phyloP scores from a whole-genome alignment of 2,888 invertebrate species.

The Lycia hirtaria region DNA sequence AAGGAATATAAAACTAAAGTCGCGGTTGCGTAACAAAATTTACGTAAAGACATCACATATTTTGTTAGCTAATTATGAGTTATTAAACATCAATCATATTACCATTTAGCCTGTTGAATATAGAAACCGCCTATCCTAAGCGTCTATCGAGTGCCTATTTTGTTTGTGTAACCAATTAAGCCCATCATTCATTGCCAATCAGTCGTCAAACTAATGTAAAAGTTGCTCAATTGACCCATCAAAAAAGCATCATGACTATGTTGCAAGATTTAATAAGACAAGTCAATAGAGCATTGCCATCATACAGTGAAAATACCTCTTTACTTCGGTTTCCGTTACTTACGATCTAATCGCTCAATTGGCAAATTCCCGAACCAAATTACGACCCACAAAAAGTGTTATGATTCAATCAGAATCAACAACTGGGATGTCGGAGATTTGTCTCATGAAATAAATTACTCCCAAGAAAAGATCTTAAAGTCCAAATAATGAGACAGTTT shows the following conservation, averaged over 20 bases:
- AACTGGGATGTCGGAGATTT: constrained; percentile 39
- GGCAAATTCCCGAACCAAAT: constrained; percentile 43
- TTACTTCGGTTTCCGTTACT: constrained; percentile 50
- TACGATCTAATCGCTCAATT: constrained; percentile 47
- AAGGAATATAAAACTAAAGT: not conserved
- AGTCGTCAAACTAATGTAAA: constrained; percentile 34
- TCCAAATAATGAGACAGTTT: constrained; percentile 8
- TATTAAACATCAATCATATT: not conserved
- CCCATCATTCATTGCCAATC: constrained; percentile 23
- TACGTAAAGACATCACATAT: not conserved
- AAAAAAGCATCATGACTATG: constrained; percentile 14
- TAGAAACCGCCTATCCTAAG: not conserved
- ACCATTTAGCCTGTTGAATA: not conserved
- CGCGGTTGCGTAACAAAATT: not conserved
- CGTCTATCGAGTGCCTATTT: not conserved
- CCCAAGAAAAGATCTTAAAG: constrained; percentile 6
- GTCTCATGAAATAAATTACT: constrained; percentile 28
- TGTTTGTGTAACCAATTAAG: constrained; percentile 13
- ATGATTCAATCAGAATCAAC: constrained; percentile 39
- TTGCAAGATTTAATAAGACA: constrained; percentile 15
- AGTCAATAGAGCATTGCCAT: constrained; percentile 11
- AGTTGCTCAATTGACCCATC: constrained; percentile 28
- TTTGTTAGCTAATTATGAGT: not conserved
- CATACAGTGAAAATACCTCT: constrained; percentile 22
- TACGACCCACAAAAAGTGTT: constrained; percentile 37